These are phyloP conservation scores for Lasiurus cinereus DNA, from an alignment of 2,113 vertebrate genomes.

Conservation along the genomic window DNA sequence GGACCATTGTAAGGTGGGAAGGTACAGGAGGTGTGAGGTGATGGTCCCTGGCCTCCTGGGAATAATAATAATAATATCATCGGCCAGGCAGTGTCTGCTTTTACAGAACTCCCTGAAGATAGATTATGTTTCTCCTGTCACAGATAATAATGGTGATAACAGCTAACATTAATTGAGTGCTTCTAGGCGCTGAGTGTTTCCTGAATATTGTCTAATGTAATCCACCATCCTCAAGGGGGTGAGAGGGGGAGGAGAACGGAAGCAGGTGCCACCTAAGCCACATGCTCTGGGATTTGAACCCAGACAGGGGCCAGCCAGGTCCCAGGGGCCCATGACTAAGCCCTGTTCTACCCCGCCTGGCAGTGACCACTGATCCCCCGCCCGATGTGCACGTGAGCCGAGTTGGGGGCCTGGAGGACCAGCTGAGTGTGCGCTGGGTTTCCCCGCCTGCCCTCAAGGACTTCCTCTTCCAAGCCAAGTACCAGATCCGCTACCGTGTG, in stretches of 20 bases:
- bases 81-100: background rate
- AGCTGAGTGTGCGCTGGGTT: conserved; percentile 96
- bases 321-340: background rate
- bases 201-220: conserved; percentile 14
- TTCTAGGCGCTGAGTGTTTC: conserved; percentile 53
- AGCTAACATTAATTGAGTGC: conserved; percentile 51
- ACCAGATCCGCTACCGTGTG: conserved; percentile 97
- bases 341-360: background rate
- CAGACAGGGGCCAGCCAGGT: background rate
- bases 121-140: conserved; percentile 46
- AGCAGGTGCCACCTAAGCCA: conserved; percentile 26
- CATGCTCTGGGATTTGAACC: background rate
- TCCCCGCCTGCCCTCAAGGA: conserved; percentile 95
- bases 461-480: conserved; percentile 98
- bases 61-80: background rate
- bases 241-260: background rate
- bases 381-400: conserved; percentile 94
- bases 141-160: conserved; percentile 57
- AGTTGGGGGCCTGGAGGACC: conserved; percentile 95
- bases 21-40: background rate
- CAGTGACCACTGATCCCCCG: conserved; percentile 97
- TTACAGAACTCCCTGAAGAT: background rate
- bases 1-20: background rate
- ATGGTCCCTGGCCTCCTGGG: background rate
- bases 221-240: background rate